phyloP scores from a whole-genome alignment of 2,113 vertebrate genomes.

The Pterocles orientalis region DNA sequence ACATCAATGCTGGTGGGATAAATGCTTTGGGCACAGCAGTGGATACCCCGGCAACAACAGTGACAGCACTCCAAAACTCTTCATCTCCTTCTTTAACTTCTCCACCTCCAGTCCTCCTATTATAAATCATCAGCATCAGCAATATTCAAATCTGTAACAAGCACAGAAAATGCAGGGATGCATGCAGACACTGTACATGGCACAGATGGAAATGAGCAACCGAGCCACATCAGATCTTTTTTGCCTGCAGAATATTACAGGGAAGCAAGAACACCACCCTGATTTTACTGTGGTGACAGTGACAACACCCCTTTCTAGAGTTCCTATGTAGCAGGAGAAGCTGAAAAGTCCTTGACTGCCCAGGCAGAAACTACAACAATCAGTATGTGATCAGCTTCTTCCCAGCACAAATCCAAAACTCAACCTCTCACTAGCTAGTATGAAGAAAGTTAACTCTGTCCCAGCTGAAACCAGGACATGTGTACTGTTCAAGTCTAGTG shows the following conservation, averaged over 20 bases:
- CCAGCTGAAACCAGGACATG: no score
- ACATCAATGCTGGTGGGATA: neutral
- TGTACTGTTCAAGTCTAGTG: neutral
- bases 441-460: no score
- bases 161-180: neutral
- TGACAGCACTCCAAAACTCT: neutral
- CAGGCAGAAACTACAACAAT: no score
- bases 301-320: neutral
- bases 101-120: neutral
- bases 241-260: neutral
- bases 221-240: neutral
- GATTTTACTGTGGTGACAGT: neutral
- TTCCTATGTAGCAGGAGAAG: neutral
- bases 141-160: neutral
- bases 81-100: neutral
- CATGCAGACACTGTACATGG: neutral
- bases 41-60: fast-evolving
- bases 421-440: no score
- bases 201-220: neutral
- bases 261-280: neutral
- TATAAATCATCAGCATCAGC: neutral
- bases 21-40: neutral
- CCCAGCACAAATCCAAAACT: no score
- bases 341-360: no score
- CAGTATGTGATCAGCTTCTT: no score